phyloP scores from a whole-genome alignment of 2,113 vertebrate genomes.

The Hippocampus guttulatus region DNA sequence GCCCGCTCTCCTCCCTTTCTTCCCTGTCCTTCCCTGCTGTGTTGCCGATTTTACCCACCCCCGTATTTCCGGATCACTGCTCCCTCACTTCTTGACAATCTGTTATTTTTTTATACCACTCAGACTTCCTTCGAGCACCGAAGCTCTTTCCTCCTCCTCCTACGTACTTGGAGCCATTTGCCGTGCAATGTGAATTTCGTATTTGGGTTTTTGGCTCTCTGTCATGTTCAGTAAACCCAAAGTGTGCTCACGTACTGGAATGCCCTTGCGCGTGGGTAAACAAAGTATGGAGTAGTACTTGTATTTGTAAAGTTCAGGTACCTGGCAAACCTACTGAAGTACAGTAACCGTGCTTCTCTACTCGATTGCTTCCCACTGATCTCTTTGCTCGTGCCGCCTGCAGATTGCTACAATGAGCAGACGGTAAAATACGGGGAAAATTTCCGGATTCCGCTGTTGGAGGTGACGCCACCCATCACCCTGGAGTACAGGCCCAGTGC shows the following conservation, averaged over 20 bases:
- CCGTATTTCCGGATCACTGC: conserved; percentile 42
- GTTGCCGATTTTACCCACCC: conserved; percentile 39
- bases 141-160: neutral
- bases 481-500: conserved; percentile 61
- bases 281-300: too few relatives aligned
- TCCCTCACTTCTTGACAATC: conserved; percentile 28
- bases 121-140: neutral
- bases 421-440: conserved; percentile 61
- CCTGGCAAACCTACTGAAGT: neutral
- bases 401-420: conserved; percentile 69
- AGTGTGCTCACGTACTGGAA: neutral
- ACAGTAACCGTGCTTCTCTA: neutral
- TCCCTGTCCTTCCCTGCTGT: conserved; percentile 21
- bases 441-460: conserved; percentile 47
- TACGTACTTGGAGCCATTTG: neutral
- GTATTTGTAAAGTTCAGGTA: too few relatives aligned
- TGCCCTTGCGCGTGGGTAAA: too few relatives aligned
- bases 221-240: too few relatives aligned
- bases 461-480: conserved; percentile 39
- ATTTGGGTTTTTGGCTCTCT: neutral
- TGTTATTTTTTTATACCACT: conserved; percentile 26
- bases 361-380: neutral
- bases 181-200: neutral
- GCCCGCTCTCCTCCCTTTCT: conserved; percentile 26
- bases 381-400: conserved; percentile 10